Percentiles rank a stretch among this genome's conserved stretches.
phyloP scores from a whole-genome alignment of 2,888 invertebrate genomes.

The Frankliniella fusca region DNA sequence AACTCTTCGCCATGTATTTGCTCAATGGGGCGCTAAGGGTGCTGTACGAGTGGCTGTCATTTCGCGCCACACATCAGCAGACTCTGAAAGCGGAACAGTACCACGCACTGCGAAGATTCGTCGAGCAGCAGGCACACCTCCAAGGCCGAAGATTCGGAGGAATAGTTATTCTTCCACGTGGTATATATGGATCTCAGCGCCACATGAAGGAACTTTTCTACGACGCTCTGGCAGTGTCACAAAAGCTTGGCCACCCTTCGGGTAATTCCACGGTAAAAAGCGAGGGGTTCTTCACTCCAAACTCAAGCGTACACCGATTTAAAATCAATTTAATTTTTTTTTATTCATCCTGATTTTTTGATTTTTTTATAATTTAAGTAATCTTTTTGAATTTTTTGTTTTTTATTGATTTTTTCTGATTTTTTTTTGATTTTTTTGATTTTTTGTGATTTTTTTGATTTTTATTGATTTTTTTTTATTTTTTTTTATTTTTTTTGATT shows the following conservation, averaged over 20 bases:
- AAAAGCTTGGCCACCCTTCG: neutral
- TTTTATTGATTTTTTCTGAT: no score
- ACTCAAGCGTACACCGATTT: no score
- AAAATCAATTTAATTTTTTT: no score
- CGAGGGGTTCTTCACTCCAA: no score
- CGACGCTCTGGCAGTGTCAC: neutral
- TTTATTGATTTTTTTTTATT: no score
- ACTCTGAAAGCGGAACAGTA: neutral
- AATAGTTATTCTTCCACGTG: neutral
- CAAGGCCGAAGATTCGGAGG: neutral
- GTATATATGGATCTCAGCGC: neutral
- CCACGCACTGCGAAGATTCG: neutral
- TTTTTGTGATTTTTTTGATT: no score
- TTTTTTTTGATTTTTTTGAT: no score
- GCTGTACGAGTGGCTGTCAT: neutral
- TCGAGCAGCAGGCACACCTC: neutral
- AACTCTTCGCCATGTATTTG: neutral
- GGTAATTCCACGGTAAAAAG: no score
- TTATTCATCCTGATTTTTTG: no score
- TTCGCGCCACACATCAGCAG: neutral
- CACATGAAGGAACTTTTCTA: neutral
- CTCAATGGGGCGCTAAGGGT: neutral
- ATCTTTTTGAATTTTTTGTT: no score
- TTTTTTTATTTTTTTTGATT: no score
- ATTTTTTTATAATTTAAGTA: no score